phyloP scores from a whole-genome alignment of 2,113 vertebrate genomes.

The Panthera uncia region DNA sequence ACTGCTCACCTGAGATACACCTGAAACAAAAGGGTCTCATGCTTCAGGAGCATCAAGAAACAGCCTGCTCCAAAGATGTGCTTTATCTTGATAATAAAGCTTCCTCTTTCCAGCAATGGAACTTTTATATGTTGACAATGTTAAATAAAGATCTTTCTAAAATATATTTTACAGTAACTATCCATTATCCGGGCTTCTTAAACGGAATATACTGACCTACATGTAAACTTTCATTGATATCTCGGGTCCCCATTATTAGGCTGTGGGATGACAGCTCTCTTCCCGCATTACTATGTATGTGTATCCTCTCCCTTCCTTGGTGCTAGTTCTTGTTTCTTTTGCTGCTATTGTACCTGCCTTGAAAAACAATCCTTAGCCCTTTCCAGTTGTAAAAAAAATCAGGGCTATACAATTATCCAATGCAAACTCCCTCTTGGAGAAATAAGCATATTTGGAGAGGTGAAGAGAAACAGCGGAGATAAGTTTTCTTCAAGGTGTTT shows the following conservation, averaged over 20 bases:
- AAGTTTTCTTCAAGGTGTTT: conserved; percentile 5
- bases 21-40: background rate
- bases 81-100: background rate
- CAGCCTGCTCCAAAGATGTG: background rate
- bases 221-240: background rate
- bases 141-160: background rate
- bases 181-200: background rate
- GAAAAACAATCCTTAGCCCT: background rate
- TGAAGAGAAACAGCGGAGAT: background rate
- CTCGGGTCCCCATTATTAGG: background rate
- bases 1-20: accelerated
- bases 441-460: conserved; percentile 31
- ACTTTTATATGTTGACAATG: background rate
- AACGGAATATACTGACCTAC: background rate
- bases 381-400: background rate
- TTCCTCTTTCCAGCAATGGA: background rate
- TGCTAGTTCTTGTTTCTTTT: background rate
- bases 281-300: background rate
- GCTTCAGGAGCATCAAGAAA: background rate
- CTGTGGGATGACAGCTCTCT: background rate
- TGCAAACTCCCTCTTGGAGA: background rate
- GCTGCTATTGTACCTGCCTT: background rate
- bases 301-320: background rate
- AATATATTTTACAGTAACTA: background rate
- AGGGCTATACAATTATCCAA: background rate